phyloP scores from a whole-genome alignment of 92 coral and sea anemone species.

The Zoanthus solanderi region DNA sequence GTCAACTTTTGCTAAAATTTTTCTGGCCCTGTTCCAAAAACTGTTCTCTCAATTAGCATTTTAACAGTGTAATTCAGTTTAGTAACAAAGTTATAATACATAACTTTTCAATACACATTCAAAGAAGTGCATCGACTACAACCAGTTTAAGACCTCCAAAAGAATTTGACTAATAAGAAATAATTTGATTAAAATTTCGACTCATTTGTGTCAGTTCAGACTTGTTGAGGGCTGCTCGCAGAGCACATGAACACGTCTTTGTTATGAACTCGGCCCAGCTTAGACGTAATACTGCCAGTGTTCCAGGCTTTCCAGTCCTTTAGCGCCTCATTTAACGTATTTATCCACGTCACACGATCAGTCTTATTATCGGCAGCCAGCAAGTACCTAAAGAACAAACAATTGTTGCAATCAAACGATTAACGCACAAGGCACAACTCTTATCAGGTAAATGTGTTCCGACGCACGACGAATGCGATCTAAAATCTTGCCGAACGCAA shows the following conservation, averaged over 20 bases:
- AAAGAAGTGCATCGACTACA: no score
- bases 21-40: no score
- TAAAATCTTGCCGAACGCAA: no score
- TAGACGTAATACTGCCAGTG: constrained; percentile 44
- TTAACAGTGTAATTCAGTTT: no score
- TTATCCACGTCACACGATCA: constrained; percentile 92
- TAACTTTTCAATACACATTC: no score
- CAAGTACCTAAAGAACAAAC: constrained; percentile 71
- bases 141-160: not conserved
- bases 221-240: constrained; percentile 44
- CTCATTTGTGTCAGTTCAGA: not conserved
- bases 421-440: no score
- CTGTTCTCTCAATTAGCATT: no score
- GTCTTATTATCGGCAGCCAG: constrained; percentile 94
- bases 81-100: no score
- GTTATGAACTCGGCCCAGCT: constrained; percentile 69
- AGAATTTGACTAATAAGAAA: not conserved
- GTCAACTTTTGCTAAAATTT: no score
- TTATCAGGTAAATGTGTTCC: no score
- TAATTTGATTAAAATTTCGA: not conserved
- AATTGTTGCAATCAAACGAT: not conserved
- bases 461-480: no score
- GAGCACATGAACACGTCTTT: constrained; percentile 67
- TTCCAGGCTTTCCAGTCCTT: constrained; percentile 94
- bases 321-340: constrained; percentile 92